These are phyloP conservation scores for Auanema sp. DNA, from an alignment of 2,888 invertebrate species.

Conservation along the genomic window DNA sequence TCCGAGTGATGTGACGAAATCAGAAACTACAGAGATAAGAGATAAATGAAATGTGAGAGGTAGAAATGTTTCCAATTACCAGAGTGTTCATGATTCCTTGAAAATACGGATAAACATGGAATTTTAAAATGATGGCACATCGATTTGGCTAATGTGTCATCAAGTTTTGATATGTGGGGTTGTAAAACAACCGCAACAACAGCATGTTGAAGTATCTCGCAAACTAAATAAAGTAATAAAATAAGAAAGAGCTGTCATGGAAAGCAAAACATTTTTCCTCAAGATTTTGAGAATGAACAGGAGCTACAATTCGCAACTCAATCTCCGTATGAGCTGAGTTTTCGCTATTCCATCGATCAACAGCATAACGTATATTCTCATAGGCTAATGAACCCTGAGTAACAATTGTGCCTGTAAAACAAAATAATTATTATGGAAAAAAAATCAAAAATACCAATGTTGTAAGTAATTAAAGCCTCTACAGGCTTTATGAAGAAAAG, in stretches of 20 bases:
- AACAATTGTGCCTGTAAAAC: slow-evolving; percentile 33
- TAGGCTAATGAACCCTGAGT: slow-evolving; percentile 43
- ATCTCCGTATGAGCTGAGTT: slow-evolving; percentile 45
- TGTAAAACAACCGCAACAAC: slow-evolving; percentile 54
- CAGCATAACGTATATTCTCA: slow-evolving; percentile 54
- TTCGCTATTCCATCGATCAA: slow-evolving; percentile 56
- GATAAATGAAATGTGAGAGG: background rate
- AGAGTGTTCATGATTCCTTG: slow-evolving; percentile 24
- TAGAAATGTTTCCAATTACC: background rate
- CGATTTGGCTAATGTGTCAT: slow-evolving; percentile 44
- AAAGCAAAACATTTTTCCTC: slow-evolving; percentile 31
- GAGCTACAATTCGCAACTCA: slow-evolving; percentile 40
- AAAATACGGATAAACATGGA: slow-evolving; percentile 38
- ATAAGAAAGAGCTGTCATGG: background rate
- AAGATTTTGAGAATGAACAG: slow-evolving; percentile 38
- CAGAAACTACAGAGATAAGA: slow-evolving; percentile 18
- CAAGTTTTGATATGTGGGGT: slow-evolving; percentile 35
- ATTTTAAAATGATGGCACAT: slow-evolving; percentile 55
- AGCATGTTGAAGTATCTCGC: slow-evolving; percentile 58
- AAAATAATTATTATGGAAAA: background rate
- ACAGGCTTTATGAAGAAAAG: background rate
- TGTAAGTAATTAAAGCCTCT: slow-evolving; percentile 13
- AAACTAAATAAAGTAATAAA: slow-evolving; percentile 42
- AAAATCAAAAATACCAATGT: slow-evolving; percentile 10
- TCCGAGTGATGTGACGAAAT: slow-evolving; percentile 39